Evolutionary conservation across 1,140 invertebrate genomes (phyloP).

Genomic region (Delia radicum): DNA sequence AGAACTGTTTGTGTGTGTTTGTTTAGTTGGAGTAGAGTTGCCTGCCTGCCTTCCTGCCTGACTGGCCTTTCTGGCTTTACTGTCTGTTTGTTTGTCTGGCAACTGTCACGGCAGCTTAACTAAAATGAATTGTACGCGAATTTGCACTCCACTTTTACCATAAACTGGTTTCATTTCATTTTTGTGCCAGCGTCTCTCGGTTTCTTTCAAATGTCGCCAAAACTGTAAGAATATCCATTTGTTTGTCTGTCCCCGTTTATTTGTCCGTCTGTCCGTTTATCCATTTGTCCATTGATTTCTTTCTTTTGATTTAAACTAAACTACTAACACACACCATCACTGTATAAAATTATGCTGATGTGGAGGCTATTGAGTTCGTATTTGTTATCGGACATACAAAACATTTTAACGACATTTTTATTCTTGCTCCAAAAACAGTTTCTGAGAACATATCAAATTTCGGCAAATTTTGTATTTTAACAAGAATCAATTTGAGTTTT

Average conservation of each 20-base stretch:
- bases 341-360: neutral
- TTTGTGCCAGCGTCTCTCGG: neutral
- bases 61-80: neutral
- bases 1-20: neutral
- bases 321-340: neutral
- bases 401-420: slow-evolving; percentile 5
- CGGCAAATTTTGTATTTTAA: neutral
- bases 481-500: neutral
- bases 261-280: neutral
- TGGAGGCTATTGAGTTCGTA: neutral
- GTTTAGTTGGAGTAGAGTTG: neutral
- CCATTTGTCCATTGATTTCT: neutral
- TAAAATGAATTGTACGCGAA: slow-evolving; percentile 19
- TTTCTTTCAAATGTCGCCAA: slow-evolving; percentile 14
- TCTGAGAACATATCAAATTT: slow-evolving; percentile 23
- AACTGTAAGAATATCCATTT: neutral
- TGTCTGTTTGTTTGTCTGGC: slow-evolving; percentile 1
- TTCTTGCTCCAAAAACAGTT: neutral
- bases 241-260: neutral
- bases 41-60: neutral
- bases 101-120: slow-evolving; percentile 19
- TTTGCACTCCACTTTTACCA: slow-evolving; percentile 19
- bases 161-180: slow-evolving; percentile 4
- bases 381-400: neutral
- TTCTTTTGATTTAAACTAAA: neutral